Conservation (phyloP, 2,888 invertebrate genomes). For the Harpagoxenus sublaevis region DNA sequence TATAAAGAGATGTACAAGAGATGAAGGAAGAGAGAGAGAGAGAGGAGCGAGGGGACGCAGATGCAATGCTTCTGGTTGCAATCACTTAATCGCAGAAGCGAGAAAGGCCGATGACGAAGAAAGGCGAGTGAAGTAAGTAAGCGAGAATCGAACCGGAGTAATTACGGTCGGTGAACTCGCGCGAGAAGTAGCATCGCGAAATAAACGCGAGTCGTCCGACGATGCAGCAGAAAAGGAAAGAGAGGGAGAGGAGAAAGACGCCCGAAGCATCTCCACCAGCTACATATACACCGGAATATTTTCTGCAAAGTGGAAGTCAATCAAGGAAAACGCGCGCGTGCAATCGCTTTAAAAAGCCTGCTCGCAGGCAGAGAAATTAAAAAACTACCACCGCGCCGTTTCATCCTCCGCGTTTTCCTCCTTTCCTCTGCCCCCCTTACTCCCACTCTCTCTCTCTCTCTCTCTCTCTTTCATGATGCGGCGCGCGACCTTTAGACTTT, state of each 20-base stretch:
- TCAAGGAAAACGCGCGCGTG: slow-evolving; percentile 57
- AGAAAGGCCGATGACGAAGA: slow-evolving; percentile 39
- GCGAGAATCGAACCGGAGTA: slow-evolving; percentile 62
- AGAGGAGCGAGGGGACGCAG: too few relatives aligned
- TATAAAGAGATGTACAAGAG: slow-evolving; percentile 12
- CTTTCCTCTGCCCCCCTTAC: not conserved
- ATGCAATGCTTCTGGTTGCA: slow-evolving; percentile 65
- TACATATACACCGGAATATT: slow-evolving; percentile 64
- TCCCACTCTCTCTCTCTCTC: not conserved
- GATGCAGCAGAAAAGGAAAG: slow-evolving; percentile 12
- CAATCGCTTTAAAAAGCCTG: slow-evolving; percentile 70
- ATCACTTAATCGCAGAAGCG: slow-evolving; percentile 73
- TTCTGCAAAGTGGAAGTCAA: slow-evolving; percentile 66
- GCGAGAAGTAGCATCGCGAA: slow-evolving; percentile 49
- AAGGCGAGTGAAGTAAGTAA: slow-evolving; percentile 45
- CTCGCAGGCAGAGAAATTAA: slow-evolving; percentile 55
- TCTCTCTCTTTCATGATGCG: not conserved
- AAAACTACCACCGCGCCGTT: slow-evolving; percentile 38
- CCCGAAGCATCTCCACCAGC: slow-evolving; percentile 56
- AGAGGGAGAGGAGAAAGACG: not conserved
- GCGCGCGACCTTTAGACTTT: slow-evolving; percentile 51
- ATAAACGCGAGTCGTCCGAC: slow-evolving; percentile 35
- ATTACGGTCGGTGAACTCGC: slow-evolving; percentile 65
- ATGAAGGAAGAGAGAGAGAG: slow-evolving; percentile 30
- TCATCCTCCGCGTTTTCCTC: not conserved